Evolutionary conservation across 1,140 invertebrate genomes (phyloP).

Genomic region (Apis mellifera): Amel_HAv3.1 CM009941.2:2095001-2095500

Average conservation of each 20-base stretch:
- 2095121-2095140: slow-evolving; percentile 64
- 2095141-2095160: slow-evolving; percentile 56
- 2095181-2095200: slow-evolving; percentile 69
- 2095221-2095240: slow-evolving; percentile 30
- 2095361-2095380: background rate
- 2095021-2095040: slow-evolving; percentile 41
- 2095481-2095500: background rate
- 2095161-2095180: slow-evolving; percentile 69
- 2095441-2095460: background rate
- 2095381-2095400: no score
- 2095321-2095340: slow-evolving; percentile 49
- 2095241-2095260: slow-evolving; percentile 36
- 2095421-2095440: background rate
- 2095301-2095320: slow-evolving; percentile 1
- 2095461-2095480: background rate
- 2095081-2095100: slow-evolving; percentile 14
- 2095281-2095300: slow-evolving; percentile 37
- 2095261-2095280: slow-evolving; percentile 15
- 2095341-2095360: slow-evolving; percentile 35
- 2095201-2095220: slow-evolving; percentile 40
- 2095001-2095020: slow-evolving; percentile 54
- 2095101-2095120: slow-evolving; percentile 47
- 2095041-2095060: slow-evolving; percentile 66
- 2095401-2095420: no score
- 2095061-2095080: slow-evolving; percentile 59